Percentiles rank a stretch among this genome's conserved stretches.
These are phyloP conservation scores for Oedothorax gibbosus DNA, from an alignment of 1,140 invertebrate species.

Conservation along the genomic window DNA sequence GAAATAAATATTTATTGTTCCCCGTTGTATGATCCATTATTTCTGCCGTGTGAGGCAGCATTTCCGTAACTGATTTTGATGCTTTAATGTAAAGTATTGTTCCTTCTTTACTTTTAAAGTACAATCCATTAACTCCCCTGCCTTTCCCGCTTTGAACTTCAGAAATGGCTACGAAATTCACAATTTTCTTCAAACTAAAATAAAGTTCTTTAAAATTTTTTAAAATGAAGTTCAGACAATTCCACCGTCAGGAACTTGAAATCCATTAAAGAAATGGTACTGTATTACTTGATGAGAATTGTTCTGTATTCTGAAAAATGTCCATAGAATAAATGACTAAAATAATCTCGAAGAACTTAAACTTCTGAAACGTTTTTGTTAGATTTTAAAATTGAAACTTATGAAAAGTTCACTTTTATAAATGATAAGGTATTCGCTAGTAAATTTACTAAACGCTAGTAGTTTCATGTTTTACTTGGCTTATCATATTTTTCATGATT, in stretches of 20 bases:
- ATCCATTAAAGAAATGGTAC: conserved; percentile 50
- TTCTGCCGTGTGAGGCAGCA: not conserved
- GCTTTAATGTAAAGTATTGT: conserved; percentile 17
- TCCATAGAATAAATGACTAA: conserved; percentile 49
- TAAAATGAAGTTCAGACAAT: conserved; percentile 15
- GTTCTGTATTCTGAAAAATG: conserved; percentile 9
- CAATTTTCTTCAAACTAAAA: not conserved
- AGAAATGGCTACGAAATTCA: not conserved
- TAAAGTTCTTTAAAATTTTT: conserved; percentile 22
- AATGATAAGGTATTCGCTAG: too few relatives aligned
- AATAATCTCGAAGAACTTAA: not conserved
- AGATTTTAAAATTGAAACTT: too few relatives aligned
- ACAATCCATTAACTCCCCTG: not conserved
- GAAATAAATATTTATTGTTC: conserved; percentile 51
- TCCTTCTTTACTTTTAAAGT: conserved; percentile 1
- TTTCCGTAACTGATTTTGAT: conserved; percentile 21
- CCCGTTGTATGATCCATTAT: not conserved
- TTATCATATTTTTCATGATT: too few relatives aligned
- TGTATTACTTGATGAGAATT: conserved; percentile 12
- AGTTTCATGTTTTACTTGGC: too few relatives aligned
- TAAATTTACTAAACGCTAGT: too few relatives aligned
- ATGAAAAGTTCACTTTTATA: too few relatives aligned
- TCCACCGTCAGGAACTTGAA: conserved; percentile 12
- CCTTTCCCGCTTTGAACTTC: conserved; percentile 13
- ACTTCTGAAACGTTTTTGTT: too few relatives aligned